Conservation (phyloP, 23 tunicate genomes). For the Oikopleura vanhoeffeni region DNA sequence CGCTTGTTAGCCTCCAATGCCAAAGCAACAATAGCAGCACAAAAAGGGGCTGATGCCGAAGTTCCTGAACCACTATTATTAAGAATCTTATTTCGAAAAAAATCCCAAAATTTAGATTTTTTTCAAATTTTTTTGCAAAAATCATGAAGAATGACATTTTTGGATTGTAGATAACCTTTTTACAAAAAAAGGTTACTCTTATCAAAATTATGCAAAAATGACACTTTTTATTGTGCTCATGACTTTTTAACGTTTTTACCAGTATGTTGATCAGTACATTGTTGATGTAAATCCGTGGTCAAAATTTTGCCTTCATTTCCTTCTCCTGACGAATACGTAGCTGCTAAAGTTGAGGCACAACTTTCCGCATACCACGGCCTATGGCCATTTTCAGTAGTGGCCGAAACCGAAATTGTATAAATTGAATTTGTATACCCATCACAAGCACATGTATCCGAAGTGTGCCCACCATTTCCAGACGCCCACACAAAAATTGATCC, state of each 20-base stretch:
- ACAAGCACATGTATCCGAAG: conserved; percentile 68
- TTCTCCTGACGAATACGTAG: conserved; percentile 86
- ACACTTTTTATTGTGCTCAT: no score
- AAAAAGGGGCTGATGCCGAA: conserved; percentile 96
- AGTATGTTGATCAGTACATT: not conserved
- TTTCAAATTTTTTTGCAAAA: no score
- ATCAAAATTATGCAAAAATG: no score
- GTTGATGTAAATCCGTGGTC: conserved; percentile 3
- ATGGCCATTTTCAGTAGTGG: conserved; percentile 20
- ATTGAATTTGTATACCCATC: conserved; percentile 92
- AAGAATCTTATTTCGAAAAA: not conserved
- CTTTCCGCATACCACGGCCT: conserved; percentile 89
- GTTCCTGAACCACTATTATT: conserved; percentile 75
- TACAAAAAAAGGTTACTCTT: no score
- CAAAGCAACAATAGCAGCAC: conserved; percentile 64
- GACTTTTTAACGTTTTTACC: not conserved
- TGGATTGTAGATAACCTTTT: no score
- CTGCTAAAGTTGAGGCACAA: conserved; percentile 80
- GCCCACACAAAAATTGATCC: conserved; percentile 99
- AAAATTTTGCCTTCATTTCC: conserved; percentile 57
- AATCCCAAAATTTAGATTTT: no score
- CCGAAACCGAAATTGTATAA: conserved; percentile 41
- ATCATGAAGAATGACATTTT: no score
- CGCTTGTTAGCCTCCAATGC: conserved; percentile 63
- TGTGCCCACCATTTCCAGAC: conserved; percentile 89